Conservation (phyloP, 1,140 invertebrate species). For the Caenorhabditis inopinata region DNA sequence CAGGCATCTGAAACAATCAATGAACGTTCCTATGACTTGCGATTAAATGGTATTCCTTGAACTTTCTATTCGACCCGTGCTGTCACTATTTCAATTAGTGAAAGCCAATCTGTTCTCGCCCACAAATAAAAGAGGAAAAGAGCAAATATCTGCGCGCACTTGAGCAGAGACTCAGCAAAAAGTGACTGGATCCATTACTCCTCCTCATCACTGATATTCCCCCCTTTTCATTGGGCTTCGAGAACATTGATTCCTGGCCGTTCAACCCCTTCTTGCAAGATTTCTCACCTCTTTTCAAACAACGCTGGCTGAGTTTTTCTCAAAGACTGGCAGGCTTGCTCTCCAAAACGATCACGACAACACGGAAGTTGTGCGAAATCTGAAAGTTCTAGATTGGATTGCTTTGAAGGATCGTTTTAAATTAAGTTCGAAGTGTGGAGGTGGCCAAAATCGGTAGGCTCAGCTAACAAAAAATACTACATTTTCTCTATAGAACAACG, state of each 20-base stretch:
- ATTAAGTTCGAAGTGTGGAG: too few relatives aligned
- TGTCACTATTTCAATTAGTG: not conserved
- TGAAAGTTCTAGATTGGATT: constrained; percentile 22
- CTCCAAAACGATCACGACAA: constrained; percentile 49
- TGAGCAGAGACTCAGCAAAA: not conserved
- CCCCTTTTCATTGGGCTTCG: not conserved
- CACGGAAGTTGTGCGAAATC: constrained; percentile 48
- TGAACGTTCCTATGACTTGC: not conserved
- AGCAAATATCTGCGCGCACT: constrained; percentile 21
- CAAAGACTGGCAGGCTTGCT: constrained; percentile 48
- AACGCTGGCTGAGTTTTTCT: constrained; percentile 44
- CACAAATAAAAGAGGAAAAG: constrained; percentile 18
- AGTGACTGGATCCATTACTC: constrained; percentile 8
- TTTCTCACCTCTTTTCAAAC: constrained; percentile 45
- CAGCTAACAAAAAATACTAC: too few relatives aligned
- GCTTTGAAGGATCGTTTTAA: too few relatives aligned
- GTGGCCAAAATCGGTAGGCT: too few relatives aligned
- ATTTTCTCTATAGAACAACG: too few relatives aligned
- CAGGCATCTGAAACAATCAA: constrained; percentile 43
- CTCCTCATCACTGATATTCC: not conserved
- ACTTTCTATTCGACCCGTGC: not conserved
- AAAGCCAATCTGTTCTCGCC: not conserved
- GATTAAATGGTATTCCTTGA: not conserved
- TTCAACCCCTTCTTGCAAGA: too few relatives aligned
- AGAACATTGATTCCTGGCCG: not conserved